Percentiles rank a stretch among this genome's conserved stretches.
These are phyloP conservation scores for Lepidocyrtoides sp. DNA, from an alignment of 2,888 invertebrate species.

Conservation along the genomic window DNA sequence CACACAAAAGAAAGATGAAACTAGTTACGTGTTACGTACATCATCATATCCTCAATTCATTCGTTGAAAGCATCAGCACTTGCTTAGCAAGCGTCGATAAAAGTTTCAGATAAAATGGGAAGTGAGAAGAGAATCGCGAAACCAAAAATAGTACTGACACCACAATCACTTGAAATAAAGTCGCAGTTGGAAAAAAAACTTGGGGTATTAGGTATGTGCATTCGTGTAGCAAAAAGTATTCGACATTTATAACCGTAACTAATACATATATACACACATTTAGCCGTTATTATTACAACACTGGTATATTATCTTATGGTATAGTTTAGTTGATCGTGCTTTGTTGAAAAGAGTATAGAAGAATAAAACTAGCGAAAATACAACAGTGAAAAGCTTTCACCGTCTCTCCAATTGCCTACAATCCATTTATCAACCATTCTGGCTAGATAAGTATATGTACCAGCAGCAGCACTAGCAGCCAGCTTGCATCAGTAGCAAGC, in stretches of 20 bases:
- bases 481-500: too few relatives aligned
- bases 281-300: too few relatives aligned
- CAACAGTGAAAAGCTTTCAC: slow-evolving; percentile 55
- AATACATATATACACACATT: not conserved
- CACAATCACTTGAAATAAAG: slow-evolving; percentile 52
- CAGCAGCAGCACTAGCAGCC: not conserved
- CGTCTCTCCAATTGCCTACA: slow-evolving; percentile 49
- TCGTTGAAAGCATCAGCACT: not conserved
- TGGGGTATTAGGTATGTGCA: not conserved
- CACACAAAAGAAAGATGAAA: slow-evolving; percentile 9
- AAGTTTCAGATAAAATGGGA: slow-evolving; percentile 45
- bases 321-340: not conserved
- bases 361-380: slow-evolving; percentile 19
- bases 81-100: slow-evolving; percentile 34
- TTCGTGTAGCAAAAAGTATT: not conserved
- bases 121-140: slow-evolving; percentile 29
- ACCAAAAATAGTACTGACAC: slow-evolving; percentile 46
- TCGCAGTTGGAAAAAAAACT: slow-evolving; percentile 51
- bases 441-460: not conserved
- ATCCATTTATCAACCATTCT: slow-evolving; percentile 44
- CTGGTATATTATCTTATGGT: too few relatives aligned
- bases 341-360: not conserved
- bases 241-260: too few relatives aligned
- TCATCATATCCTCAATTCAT: not conserved
- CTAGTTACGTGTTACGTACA: not conserved